These are phyloP conservation scores for Triplophysa siluroides DNA, from an alignment of 2,113 vertebrate genomes.

Conservation along the genomic window DNA sequence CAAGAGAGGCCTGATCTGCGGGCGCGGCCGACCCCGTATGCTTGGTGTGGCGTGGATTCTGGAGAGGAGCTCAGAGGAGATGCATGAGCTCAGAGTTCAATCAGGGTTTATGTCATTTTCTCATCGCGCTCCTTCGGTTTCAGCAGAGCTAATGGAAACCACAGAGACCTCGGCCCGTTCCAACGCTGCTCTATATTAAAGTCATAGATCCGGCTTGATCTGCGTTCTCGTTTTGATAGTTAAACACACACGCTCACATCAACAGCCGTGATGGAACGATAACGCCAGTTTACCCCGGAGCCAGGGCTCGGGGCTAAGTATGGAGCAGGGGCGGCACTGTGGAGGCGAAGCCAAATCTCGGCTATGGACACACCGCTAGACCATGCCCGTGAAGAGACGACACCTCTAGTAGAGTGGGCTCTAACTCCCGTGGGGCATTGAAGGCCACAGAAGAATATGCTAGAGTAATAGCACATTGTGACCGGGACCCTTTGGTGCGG, in stretches of 20 bases:
- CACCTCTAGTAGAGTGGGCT: no score
- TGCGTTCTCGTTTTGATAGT: constrained; percentile 58
- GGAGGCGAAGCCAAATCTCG: no score
- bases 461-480: no score
- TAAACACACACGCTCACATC: constrained; percentile 57
- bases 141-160: constrained; percentile 70
- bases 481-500: no score
- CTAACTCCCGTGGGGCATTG: no score
- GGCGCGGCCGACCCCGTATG: constrained; percentile 4
- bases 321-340: no score
- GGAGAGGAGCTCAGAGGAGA: constrained; percentile 45
- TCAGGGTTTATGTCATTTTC: constrained; percentile 62
- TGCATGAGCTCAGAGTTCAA: constrained; percentile 65
- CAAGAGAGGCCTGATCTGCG: constrained; percentile 12
- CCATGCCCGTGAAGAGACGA: no score
- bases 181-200: constrained; percentile 67
- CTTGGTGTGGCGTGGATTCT: constrained; percentile 30
- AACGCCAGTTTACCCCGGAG: no score
- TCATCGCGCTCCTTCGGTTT: constrained; percentile 55
- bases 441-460: no score
- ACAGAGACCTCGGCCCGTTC: constrained; percentile 59
- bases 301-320: no score
- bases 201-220: constrained; percentile 56
- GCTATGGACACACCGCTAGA: no score
- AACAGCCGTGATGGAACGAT: constrained; percentile 29